Base-by-base conservation (phyloP, 30 jellyfish, hydroid and myxozoan genomes). In the Rhopilema esculentum region DNA sequence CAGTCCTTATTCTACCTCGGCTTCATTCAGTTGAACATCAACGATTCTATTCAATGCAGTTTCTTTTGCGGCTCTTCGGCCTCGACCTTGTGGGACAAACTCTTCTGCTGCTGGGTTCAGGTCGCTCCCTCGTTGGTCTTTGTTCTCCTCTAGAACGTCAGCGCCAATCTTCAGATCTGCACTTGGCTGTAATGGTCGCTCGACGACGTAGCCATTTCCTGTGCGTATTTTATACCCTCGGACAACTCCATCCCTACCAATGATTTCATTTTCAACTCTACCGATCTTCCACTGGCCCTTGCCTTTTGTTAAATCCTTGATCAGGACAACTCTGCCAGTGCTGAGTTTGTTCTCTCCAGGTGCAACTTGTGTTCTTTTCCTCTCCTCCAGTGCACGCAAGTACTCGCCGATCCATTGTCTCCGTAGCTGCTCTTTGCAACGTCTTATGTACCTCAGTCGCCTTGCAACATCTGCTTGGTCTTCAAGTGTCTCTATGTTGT, bases 241-340 rank as follows among this genome's bases (percentile, higher is more conserved):
- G 50, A 53, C 75, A 52, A 71, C 86, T 27, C 86, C 80, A 84
- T 84, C 86, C 73, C 57, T 57, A 50, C 86, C 86, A 50, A 73
- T 29, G 66, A 84, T 22, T 48, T 57, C 57, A n/a, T 49, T 85
- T 49, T 50, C 80, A 33, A 84, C 53, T 52, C 92, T 69, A 22
- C 92, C 92, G 9, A 71, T 52, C 62, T 77, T 84, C 92, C 92
- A 70, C 22, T 32, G 53, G 16, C 80, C 79, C 72, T 84, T 84
- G 69, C 48, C 49, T 62, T 70, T 84, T 49, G 50, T 52, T 21
- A 79, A 50, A 30, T 84, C 86, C 80, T 84, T 84, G 79, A 84
- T 69, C 52, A 84, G 80, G 22, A 72, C 86, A 22, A 72, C 80
- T 48, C 80, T 81, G 23, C 83, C 91, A 22, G 69, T 26, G 16